phyloP scores from a whole-genome alignment of 2,888 invertebrate genomes.

The Pristionchus arcanus region DNA sequence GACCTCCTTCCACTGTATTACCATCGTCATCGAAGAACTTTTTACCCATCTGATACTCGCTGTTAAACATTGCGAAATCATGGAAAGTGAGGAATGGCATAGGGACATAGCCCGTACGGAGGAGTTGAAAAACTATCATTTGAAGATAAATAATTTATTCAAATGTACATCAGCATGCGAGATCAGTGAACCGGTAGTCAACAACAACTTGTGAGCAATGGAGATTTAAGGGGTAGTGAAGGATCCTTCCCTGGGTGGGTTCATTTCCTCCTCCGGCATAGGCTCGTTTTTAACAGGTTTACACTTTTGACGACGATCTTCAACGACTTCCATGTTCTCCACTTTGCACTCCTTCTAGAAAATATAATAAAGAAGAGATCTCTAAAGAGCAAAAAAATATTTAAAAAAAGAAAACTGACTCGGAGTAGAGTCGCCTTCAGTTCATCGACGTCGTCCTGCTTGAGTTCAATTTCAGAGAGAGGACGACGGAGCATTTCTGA shows the following conservation, averaged over 20 bases:
- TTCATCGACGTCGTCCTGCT: constrained; percentile 45
- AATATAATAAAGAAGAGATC: not conserved
- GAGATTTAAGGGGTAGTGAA: constrained; percentile 24
- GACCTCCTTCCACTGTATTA: constrained; percentile 25
- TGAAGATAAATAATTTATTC: not conserved
- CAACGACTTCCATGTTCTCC: constrained; percentile 28
- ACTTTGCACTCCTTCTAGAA: constrained; percentile 10
- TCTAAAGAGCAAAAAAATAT: not conserved
- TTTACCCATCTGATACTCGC: constrained; percentile 43
- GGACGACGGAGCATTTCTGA: constrained; percentile 52
- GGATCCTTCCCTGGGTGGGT: constrained; percentile 1
- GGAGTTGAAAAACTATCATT: not conserved
- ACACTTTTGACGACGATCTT: not conserved
- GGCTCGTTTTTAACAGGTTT: not conserved
- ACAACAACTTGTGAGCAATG: not conserved
- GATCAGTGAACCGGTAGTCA: constrained; percentile 35
- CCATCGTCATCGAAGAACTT: constrained; percentile 48
- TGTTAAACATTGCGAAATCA: not conserved
- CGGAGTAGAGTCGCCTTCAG: constrained; percentile 26
- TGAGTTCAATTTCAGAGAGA: constrained; percentile 47
- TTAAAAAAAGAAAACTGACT: not conserved
- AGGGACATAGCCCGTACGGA: constrained; percentile 55
- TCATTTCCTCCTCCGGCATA: not conserved
- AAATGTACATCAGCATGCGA: constrained; percentile 47
- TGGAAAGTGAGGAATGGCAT: constrained; percentile 12